A percentile compares a stretch with the other conserved stretches of the same genome.
These are phyloP conservation scores for Melanogrammus aeglefinus DNA, from an alignment of 2,797 vertebrate genomes.

Conservation along the genomic window DNA sequence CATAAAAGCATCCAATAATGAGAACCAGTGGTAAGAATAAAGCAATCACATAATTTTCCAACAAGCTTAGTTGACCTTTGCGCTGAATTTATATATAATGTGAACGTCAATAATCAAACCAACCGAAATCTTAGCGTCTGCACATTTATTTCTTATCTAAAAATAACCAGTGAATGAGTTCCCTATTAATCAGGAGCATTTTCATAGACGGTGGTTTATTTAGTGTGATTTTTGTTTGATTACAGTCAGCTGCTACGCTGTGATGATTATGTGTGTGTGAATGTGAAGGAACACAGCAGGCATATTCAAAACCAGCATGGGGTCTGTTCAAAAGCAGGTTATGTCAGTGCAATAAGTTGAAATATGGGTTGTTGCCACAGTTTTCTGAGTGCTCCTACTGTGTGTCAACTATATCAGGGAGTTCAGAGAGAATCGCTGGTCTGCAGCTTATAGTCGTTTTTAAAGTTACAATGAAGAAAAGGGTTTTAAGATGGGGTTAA, in stretches of 20 bases:
- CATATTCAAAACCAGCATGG: not conserved
- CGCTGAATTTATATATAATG: not conserved
- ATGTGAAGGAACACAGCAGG: not conserved
- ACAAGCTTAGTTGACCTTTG: not conserved
- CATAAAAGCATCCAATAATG: not conserved
- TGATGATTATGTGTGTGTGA: conserved; percentile 8
- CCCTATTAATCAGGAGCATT: conserved; percentile 1
- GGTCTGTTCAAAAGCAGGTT: not conserved
- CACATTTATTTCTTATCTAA: not conserved
- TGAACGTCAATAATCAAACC: not conserved
- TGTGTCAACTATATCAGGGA: not conserved
- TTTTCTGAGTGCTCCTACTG: not conserved
- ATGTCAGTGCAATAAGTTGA: not conserved
- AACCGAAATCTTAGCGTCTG: not conserved
- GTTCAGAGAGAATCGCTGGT: not conserved
- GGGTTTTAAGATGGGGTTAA: not conserved
- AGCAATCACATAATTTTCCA: not conserved
- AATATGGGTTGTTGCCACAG: not conserved
- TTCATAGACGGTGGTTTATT: not conserved
- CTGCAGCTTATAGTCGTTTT: not conserved
- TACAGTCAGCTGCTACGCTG: conserved; percentile 7
- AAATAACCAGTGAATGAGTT: not conserved
- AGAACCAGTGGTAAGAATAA: not conserved
- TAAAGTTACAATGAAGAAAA: not conserved
- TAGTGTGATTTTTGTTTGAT: not conserved